phyloP scores from a whole-genome alignment of 2,888 invertebrate species.

The Alcis repandata region DNA sequence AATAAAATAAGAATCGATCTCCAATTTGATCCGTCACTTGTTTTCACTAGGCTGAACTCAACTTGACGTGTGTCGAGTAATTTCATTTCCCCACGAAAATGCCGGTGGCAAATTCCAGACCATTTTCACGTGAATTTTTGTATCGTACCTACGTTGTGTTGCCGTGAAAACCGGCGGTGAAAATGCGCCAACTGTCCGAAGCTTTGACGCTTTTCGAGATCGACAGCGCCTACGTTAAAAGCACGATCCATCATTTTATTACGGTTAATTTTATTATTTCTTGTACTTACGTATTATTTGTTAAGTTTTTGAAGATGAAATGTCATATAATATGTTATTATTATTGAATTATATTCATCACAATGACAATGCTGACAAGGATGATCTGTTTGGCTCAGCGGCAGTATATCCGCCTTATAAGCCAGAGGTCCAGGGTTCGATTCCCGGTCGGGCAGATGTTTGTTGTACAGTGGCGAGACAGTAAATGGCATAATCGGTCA shows the following conservation, averaged over 20 bases:
- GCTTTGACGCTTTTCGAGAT: background rate
- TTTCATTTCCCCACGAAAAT: slow-evolving; percentile 10
- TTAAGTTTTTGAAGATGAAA: no score
- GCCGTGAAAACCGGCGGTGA: slow-evolving; percentile 4
- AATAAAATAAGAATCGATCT: background rate
- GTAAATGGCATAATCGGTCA: no score
- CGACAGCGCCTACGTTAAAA: background rate
- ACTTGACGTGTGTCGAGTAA: slow-evolving; percentile 11
- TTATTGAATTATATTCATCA: no score
- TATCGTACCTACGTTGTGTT: background rate
- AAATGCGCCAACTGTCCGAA: slow-evolving; percentile 6
- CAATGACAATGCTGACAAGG: no score
- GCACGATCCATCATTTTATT: background rate
- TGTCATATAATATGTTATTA: no score
- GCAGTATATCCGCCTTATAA: no score
- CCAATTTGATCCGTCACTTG: background rate
- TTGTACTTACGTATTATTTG: no score
- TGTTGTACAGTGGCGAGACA: no score
- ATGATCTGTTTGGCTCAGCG: no score
- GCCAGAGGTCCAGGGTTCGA: no score
- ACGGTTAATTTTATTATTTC: no score
- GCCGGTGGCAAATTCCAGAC: slow-evolving; percentile 4
- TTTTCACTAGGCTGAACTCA: background rate
- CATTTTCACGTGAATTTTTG: slow-evolving; percentile 12
- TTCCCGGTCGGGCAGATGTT: no score